Evolutionary conservation across 2,113 vertebrate genomes (phyloP).

Genomic region (Nesogale talazaci): DNA sequence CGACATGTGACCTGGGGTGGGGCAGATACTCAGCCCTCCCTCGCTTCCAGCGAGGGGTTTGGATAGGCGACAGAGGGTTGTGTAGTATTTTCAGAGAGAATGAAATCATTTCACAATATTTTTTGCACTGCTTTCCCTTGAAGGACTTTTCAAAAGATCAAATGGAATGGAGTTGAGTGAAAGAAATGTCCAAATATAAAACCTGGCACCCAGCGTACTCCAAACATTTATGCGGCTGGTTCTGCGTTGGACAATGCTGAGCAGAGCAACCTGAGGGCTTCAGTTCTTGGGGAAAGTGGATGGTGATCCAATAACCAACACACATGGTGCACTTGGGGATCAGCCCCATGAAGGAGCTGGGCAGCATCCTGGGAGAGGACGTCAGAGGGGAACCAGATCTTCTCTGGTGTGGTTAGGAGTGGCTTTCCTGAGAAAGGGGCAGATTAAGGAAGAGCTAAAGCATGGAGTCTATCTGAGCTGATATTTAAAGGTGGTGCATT

Average conservation of each 20-base stretch:
- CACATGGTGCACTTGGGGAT: too few species aligned
- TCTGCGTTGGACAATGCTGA: neutral
- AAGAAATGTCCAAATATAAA: neutral
- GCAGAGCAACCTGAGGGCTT: neutral
- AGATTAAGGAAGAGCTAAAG: neutral
- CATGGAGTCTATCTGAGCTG: neutral
- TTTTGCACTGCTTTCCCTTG: slow-evolving; percentile 1
- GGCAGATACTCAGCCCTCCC: neutral
- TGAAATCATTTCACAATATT: neutral
- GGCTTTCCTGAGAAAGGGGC: neutral
- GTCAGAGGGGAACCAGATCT: neutral
- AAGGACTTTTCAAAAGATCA: slow-evolving; percentile 33
- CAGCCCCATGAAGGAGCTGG: neutral
- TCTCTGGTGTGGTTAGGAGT: neutral
- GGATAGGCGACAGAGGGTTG: too few species aligned
- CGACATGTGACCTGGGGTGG: neutral
- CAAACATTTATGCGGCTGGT: neutral
- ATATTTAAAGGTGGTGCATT: neutral
- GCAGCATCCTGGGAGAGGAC: neutral
- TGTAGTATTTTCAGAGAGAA: slow-evolving; percentile 34
- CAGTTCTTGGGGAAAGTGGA: neutral
- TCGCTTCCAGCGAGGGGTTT: neutral
- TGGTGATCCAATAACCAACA: neutral
- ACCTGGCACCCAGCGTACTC: neutral
- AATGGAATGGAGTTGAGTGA: neutral